Percentiles rank a stretch among this genome's conserved stretches.
Evolutionary conservation across 2,797 vertebrate species (phyloP).

Genomic region (Calcarius lapponicus): DNA sequence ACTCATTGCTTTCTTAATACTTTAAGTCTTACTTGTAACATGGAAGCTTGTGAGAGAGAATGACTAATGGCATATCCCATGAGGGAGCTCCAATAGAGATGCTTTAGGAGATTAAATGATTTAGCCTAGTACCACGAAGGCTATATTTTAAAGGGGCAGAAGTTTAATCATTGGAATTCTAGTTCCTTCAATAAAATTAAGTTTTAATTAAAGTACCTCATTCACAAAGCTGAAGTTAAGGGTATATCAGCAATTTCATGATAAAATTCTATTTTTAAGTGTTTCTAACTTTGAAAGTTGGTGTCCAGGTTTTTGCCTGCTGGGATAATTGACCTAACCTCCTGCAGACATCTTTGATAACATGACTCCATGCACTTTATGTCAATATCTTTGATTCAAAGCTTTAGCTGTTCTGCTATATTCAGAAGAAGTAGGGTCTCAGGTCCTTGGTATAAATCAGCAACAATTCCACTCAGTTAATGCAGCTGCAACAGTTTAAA

Average conservation of each 20-base stretch:
- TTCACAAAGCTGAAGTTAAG: conserved; percentile 54
- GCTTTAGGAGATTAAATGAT: conserved; percentile 62
- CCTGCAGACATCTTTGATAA: background rate
- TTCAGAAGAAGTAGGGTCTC: background rate
- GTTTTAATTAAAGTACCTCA: conserved; percentile 60
- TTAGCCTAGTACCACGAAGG: conserved; percentile 52
- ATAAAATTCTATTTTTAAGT: conserved; percentile 34
- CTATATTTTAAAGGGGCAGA: conserved; percentile 61
- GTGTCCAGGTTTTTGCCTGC: conserved; percentile 6
- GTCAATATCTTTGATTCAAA: conserved; percentile 48
- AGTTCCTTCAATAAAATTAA: conserved; percentile 54
- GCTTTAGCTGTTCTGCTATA: background rate
- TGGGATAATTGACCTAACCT: conserved; percentile 18
- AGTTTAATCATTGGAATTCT: conserved; percentile 57
- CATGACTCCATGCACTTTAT: background rate
- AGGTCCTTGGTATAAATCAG: background rate
- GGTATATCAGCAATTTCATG: conserved; percentile 27
- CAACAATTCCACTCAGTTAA: background rate
- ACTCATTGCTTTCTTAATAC: conserved; percentile 26
- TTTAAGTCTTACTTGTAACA: conserved; percentile 63
- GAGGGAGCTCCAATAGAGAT: conserved; percentile 48
- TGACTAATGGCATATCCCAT: conserved; percentile 39
- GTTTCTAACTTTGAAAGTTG: conserved; percentile 31
- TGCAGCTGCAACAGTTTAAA: background rate
- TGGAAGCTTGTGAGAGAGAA: conserved; percentile 47